phyloP scores from a whole-genome alignment of 1,140 invertebrate species.

The Helicorthomorpha holstii region DNA sequence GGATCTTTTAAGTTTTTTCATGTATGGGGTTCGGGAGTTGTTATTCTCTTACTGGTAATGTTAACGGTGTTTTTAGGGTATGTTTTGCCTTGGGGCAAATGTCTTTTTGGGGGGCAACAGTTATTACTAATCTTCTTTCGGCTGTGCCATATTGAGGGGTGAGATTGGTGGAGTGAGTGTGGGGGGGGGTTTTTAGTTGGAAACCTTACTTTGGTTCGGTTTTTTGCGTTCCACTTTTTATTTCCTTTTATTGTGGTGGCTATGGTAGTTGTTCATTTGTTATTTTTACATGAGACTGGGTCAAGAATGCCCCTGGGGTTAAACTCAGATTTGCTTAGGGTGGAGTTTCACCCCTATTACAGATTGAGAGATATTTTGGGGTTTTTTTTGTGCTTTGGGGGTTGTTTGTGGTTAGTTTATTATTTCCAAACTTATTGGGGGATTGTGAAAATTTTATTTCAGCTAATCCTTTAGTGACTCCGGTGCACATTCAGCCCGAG shows the following conservation, averaged over 20 bases:
- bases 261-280: neutral
- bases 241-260: neutral
- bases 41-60: neutral
- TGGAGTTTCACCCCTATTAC: neutral
- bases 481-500: slow-evolving; percentile 44
- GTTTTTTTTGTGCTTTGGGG: neutral
- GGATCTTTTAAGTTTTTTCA: neutral
- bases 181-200: neutral
- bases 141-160: neutral
- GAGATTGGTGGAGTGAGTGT: neutral
- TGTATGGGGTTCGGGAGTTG: neutral
- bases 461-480: slow-evolving; percentile 48
- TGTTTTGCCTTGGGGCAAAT: neutral
- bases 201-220: neutral
- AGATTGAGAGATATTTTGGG: neutral
- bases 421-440: slow-evolving; percentile 36
- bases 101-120: neutral
- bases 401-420: slow-evolving; percentile 9
- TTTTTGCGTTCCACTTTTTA: neutral
- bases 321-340: neutral
- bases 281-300: neutral
- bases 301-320: neutral
- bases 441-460: slow-evolving; percentile 49
- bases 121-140: neutral
- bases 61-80: neutral